These are phyloP conservation scores for Lemur catta DNA, from an alignment of 2,797 vertebrate species.

Conservation along the genomic window DNA sequence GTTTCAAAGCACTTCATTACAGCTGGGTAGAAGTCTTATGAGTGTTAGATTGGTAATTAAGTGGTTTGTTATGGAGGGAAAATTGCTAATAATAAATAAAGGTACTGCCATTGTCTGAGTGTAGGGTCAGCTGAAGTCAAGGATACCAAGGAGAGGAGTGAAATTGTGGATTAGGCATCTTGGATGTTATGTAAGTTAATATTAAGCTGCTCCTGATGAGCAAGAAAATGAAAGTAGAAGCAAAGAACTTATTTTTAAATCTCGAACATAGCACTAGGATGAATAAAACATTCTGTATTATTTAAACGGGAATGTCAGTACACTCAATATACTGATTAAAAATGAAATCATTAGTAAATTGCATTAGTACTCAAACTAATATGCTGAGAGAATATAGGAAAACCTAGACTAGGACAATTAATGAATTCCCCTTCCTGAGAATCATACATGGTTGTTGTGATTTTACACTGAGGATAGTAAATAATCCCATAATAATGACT, in stretches of 20 bases:
- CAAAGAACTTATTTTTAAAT: conserved; percentile 33
- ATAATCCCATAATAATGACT: neutral
- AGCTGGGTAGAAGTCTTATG: neutral
- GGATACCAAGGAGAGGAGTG: neutral
- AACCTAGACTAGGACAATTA: neutral
- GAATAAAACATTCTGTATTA: neutral
- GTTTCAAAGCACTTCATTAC: neutral
- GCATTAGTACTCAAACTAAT: neutral
- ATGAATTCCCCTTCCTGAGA: neutral
- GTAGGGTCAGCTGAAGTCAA: conserved; percentile 10
- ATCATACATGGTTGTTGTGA: neutral
- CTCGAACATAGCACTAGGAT: neutral
- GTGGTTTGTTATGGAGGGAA: conserved; percentile 27
- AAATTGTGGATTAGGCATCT: neutral
- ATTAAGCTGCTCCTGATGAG: neutral
- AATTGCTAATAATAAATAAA: conserved; percentile 50
- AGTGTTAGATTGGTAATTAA: conserved; percentile 54
- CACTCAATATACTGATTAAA: conserved; percentile 24
- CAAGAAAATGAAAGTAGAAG: neutral
- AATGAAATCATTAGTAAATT: neutral
- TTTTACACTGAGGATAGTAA: neutral
- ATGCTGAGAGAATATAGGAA: conserved; percentile 4
- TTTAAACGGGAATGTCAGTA: neutral
- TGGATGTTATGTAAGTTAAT: conserved; percentile 37
- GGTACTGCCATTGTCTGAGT: neutral